Conservation (phyloP, 2,113 vertebrate species). For the Pardalotus punctatus region DNA sequence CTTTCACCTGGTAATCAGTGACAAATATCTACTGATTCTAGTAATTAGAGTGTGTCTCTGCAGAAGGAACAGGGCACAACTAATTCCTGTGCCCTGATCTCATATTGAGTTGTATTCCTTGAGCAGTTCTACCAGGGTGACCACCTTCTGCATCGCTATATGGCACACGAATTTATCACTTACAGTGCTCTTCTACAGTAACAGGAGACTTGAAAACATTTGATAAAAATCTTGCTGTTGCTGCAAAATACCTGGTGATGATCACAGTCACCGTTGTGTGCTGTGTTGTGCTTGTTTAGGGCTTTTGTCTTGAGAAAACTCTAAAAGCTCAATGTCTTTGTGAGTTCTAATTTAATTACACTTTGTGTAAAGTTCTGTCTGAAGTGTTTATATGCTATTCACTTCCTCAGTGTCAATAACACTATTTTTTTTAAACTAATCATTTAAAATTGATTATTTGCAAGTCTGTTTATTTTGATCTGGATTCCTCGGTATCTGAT, state of each 20-base stretch:
- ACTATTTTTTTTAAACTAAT: background rate
- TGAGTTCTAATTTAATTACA: constrained; percentile 13
- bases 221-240: background rate
- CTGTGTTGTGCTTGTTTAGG: background rate
- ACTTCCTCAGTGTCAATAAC: background rate
- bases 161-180: background rate
- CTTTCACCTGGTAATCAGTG: background rate
- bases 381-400: background rate
- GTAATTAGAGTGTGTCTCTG: background rate
- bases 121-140: background rate
- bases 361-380: background rate
- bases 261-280: background rate
- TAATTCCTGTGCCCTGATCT: background rate
- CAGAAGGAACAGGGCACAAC: background rate
- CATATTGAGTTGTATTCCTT: background rate
- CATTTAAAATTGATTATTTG: background rate
- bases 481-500: background rate
- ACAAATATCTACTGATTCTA: background rate
- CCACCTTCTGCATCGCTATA: background rate
- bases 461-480: background rate
- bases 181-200: background rate
- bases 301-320: background rate
- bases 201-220: background rate
- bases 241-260: background rate
- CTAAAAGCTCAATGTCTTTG: background rate